These are phyloP conservation scores for Bolinopsis microptera DNA, from an alignment of 37 sponge, comb jelly and placozoan species.

Conservation along the genomic window DNA sequence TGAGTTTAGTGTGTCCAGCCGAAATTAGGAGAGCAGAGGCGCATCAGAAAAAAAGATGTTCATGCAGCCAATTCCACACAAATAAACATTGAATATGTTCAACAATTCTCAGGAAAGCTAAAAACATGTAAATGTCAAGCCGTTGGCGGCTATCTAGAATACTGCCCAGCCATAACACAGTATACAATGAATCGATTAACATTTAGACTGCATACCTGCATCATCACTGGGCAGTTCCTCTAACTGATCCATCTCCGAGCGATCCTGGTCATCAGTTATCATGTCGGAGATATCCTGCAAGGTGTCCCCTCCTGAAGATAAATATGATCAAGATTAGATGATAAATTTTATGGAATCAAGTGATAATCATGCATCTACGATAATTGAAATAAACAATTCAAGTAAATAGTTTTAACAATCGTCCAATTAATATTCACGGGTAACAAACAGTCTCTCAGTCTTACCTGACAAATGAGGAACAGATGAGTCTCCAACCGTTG, in stretches of 20 bases:
- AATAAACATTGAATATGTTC: too few species aligned
- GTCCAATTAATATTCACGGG: too few species aligned
- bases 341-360: too few species aligned
- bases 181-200: too few species aligned
- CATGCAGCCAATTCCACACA: not conserved
- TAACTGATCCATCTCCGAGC: slow-evolving; percentile 6
- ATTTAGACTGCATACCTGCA: not conserved
- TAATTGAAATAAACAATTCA: too few species aligned
- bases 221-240: slow-evolving; percentile 34
- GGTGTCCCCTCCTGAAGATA: not conserved
- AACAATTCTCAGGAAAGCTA: not conserved
- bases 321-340: too few species aligned
- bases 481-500: not conserved
- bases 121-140: not conserved
- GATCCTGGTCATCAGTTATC: slow-evolving; percentile 38
- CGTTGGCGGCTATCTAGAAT: not conserved
- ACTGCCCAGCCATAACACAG: too few species aligned
- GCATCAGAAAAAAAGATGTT: not conserved
- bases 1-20: not conserved
- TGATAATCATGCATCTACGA: too few species aligned
- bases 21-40: too few species aligned
- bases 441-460: too few species aligned
- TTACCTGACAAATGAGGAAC: too few species aligned
- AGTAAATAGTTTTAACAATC: too few species aligned
- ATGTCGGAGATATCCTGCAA: slow-evolving; percentile 27